phyloP scores from a whole-genome alignment of 2,797 vertebrate species.

The Sparus aurata region DNA sequence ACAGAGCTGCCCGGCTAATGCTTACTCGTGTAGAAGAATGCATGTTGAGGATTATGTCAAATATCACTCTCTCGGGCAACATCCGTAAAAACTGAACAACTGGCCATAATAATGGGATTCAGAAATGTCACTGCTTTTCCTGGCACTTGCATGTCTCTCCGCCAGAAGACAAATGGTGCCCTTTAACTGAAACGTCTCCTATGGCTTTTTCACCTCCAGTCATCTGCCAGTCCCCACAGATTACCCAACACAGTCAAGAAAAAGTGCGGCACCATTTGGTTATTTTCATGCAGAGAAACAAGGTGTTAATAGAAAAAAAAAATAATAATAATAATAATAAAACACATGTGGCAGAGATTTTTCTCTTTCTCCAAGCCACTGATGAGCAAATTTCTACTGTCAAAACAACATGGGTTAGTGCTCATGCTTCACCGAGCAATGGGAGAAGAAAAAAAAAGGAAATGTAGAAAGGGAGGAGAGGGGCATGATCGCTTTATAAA shows the following conservation, averaged over 20 bases:
- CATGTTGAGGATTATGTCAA: slow-evolving; percentile 22
- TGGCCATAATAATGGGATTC: slow-evolving; percentile 30
- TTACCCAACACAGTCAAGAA: neutral
- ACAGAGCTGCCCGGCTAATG: neutral
- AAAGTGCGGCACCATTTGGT: slow-evolving; percentile 12
- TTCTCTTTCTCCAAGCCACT: slow-evolving; percentile 46
- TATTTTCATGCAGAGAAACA: slow-evolving; percentile 69
- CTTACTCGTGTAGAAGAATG: slow-evolving; percentile 9
- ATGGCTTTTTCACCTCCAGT: slow-evolving; percentile 33
- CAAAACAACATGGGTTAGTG: slow-evolving; percentile 80
- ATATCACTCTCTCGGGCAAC: slow-evolving; percentile 34
- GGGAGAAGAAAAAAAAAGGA: slow-evolving; percentile 25
- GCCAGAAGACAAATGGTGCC: slow-evolving; percentile 51
- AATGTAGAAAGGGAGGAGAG: slow-evolving; percentile 14
- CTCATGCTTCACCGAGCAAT: slow-evolving; percentile 79
- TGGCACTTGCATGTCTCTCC: slow-evolving; percentile 6
- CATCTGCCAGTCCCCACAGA: slow-evolving; percentile 33
- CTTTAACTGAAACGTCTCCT: slow-evolving; percentile 52
- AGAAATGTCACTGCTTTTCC: slow-evolving; percentile 60
- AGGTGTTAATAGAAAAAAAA: slow-evolving; percentile 65
- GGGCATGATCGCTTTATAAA: slow-evolving; percentile 46
- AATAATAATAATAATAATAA: too few species aligned
- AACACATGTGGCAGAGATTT: slow-evolving; percentile 28
- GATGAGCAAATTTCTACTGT: slow-evolving; percentile 73
- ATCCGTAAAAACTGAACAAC: slow-evolving; percentile 37